Percentiles rank a stretch among this genome's conserved stretches.
These are phyloP conservation scores for Acleris sparsana DNA, from an alignment of 2,888 invertebrate species.

Conservation along the genomic window DNA sequence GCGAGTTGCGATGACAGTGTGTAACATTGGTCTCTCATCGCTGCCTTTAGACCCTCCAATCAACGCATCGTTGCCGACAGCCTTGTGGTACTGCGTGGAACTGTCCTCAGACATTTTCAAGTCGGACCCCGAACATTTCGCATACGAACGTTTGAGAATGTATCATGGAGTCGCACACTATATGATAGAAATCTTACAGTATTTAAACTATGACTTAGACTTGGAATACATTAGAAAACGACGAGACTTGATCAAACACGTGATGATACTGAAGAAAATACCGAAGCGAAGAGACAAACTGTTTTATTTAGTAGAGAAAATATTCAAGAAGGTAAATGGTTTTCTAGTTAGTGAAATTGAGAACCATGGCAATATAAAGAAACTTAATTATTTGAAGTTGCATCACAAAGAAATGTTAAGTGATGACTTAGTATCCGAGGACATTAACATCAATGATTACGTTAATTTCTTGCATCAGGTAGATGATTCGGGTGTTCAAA, in stretches of 20 bases:
- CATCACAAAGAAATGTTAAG: conserved; percentile 47
- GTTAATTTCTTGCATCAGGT: conserved; percentile 44
- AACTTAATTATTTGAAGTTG: conserved; percentile 50
- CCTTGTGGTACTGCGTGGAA: conserved; percentile 57
- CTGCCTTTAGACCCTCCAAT: conserved; percentile 53
- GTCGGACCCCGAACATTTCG: conserved; percentile 46
- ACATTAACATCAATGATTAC: conserved; percentile 48
- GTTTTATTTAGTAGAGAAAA: conserved; percentile 46
- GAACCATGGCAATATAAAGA: conserved; percentile 46
- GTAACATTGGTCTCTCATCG: conserved; percentile 53
- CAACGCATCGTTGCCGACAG: conserved; percentile 46
- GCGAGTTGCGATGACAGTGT: conserved; percentile 49
- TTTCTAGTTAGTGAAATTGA: conserved; percentile 50
- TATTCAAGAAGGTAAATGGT: conserved; percentile 49
- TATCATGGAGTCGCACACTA: conserved; percentile 43
- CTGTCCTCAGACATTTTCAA: conserved; percentile 52
- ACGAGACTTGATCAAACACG: conserved; percentile 46
- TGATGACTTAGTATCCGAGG: conserved; percentile 41
- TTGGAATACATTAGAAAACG: conserved; percentile 45
- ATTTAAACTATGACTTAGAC: conserved; percentile 49
- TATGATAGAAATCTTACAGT: conserved; percentile 52
- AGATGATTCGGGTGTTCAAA: conserved; percentile 33
- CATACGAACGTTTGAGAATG: conserved; percentile 51
- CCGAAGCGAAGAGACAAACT: conserved; percentile 41
- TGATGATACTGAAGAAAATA: conserved; percentile 50